These are phyloP conservation scores for Pteronura brasiliensis DNA, from an alignment of 2,113 vertebrate species.

Conservation along the genomic window DNA sequence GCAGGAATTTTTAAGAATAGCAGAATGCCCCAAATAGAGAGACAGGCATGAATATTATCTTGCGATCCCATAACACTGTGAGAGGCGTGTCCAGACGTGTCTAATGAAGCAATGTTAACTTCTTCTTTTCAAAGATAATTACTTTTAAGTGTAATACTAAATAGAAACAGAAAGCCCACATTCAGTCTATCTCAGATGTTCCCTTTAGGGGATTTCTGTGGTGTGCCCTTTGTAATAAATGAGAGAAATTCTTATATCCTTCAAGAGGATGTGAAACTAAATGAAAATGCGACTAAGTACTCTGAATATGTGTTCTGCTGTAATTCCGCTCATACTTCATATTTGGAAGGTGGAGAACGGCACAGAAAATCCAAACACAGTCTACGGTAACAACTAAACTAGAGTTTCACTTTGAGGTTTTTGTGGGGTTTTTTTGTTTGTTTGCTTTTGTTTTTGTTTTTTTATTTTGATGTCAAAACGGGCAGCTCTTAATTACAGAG, in stretches of 20 bases:
- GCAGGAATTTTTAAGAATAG: constrained; percentile 22
- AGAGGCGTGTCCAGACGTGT: neutral
- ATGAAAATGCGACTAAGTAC: neutral
- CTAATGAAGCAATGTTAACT: neutral
- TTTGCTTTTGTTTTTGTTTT: neutral
- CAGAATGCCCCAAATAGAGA: neutral
- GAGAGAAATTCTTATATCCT: neutral
- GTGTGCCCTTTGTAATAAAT: neutral
- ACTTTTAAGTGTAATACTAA: neutral
- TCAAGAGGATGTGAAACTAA: neutral
- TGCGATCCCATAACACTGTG: neutral
- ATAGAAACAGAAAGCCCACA: neutral
- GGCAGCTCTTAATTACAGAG: constrained; percentile 51
- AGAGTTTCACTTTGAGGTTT: neutral
- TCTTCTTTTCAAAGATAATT: constrained; percentile 17
- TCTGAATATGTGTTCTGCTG: neutral
- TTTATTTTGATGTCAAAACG: neutral
- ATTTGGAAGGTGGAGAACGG: neutral
- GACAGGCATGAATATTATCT: neutral
- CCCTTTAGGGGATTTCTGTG: neutral
- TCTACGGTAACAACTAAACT: neutral
- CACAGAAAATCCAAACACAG: constrained; percentile 4
- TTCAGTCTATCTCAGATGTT: neutral
- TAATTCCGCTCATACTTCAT: neutral
- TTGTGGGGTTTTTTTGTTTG: neutral